A percentile compares a stretch with the other conserved stretches of the same genome.
Evolutionary conservation across 2,797 vertebrate genomes (phyloP).

Genomic region (Trichosurus vulpecula): DNA sequence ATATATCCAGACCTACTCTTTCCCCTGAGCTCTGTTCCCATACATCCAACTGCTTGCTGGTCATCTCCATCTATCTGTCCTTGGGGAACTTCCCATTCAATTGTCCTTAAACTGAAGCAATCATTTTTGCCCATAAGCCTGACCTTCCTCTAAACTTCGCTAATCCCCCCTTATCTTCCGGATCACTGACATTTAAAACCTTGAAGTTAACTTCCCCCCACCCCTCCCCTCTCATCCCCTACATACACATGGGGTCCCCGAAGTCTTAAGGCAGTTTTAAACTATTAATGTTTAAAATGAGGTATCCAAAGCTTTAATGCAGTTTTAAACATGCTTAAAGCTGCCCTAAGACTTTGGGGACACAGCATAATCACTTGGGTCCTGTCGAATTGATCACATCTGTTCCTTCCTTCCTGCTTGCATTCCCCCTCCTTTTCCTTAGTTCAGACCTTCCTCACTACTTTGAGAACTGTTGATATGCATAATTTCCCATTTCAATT

Average conservation of each 20-base stretch:
- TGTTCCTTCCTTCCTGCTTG: background rate
- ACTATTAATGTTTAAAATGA: background rate
- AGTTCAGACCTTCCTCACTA: background rate
- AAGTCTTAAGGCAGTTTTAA: background rate
- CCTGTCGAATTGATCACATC: background rate
- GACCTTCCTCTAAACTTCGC: background rate
- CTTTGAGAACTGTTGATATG: background rate
- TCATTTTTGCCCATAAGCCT: background rate
- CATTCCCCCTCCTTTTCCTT: background rate
- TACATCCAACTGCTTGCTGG: background rate
- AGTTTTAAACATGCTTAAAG: background rate
- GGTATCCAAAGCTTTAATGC: background rate
- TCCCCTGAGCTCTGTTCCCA: background rate
- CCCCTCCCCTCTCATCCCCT: background rate
- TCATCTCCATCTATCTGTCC: background rate
- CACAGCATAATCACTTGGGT: background rate
- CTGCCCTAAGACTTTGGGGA: background rate
- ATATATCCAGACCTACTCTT: background rate
- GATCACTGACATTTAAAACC: background rate
- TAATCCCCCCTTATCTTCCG: background rate
- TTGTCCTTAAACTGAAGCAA: background rate
- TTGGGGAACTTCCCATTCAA: background rate
- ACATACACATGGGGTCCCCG: background rate
- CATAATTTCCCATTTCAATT: conserved; percentile 35
- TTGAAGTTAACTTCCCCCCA: background rate